Evolutionary conservation across 2,797 vertebrate species (phyloP).

Genomic region (Uromys caudimaculatus): DNA sequence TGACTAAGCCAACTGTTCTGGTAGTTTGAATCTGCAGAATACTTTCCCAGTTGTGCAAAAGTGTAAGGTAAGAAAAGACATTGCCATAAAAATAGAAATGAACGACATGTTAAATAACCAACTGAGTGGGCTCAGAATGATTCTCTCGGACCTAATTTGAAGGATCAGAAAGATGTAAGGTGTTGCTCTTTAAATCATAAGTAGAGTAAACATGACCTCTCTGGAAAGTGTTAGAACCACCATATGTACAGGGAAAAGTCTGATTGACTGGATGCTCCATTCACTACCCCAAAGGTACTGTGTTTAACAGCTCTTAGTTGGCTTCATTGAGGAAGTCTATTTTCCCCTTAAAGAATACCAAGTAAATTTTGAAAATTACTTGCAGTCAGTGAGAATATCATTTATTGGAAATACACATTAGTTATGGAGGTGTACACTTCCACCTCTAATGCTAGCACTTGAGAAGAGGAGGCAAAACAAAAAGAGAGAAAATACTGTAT

Average conservation of each 20-base stretch:
- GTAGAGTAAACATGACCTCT: neutral
- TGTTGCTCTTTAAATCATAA: neutral
- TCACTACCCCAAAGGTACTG: neutral
- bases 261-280: constrained; percentile 19
- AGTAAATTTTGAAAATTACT: neutral
- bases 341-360: constrained; percentile 58
- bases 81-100: constrained; percentile 31
- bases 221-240: neutral
- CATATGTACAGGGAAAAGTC: neutral
- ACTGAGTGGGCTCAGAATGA: neutral
- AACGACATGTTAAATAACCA: neutral
- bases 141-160: neutral
- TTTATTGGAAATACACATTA: neutral
- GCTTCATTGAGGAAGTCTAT: neutral
- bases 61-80: neutral
- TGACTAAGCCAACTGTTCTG: constrained; percentile 62
- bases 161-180: neutral
- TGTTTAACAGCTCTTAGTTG: neutral
- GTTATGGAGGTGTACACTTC: too few relatives aligned
- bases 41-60: neutral
- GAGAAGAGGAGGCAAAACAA: neutral
- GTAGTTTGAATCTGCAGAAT: constrained; percentile 44
- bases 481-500: too few relatives aligned
- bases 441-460: neutral
- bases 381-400: neutral